Base-by-base conservation (phyloP, 2,797 vertebrate species). In the Rhinella marina region DNA sequence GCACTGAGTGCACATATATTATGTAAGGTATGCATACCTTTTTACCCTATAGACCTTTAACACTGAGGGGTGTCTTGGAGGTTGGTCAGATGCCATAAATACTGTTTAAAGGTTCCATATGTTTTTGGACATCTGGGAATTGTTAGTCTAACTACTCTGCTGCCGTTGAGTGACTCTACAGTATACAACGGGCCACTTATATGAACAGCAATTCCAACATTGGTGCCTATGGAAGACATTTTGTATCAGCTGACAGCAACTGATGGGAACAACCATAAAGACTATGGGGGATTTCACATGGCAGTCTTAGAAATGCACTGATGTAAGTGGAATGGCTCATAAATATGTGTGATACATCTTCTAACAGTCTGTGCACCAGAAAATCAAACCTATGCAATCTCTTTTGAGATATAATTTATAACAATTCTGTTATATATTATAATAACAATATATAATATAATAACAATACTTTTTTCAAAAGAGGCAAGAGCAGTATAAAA, bases 21-120 rank as follows among this genome's bases (percentile, higher is more conserved):
- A 61, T 84, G 82, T 73, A 64, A 64, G 83, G 82, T 73, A 85
- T 88, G 83, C 87, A 88, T 88, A 85, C 77, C 77, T 76, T n/a
- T 75, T 81, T 84, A 88, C 87, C 77, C 87, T 66, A 81, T 21
- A 88, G 87, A 88, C 83, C 87, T 88, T 66, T 88, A 88, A 81
- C 83, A 85, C 77, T 57, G 59, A 57, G 87, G 77, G 82, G 32
- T 81, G 64, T 84, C 29, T 29, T 88, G 83, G 66, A 85, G 27
- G 64, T 11, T 32, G n/a, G 66, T 77, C 87, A 88, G 82, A 75
- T 62, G 77, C 59, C 83, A 88, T 81, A 81, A 88, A 85, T 64
- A 76, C 19, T 16, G 19, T 72, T 66, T 75, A 66, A 48, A 61
- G 9, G 61, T 32, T 54, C 82, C 83, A 81, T 72, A 88, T 85